Evolutionary conservation across 2,113 vertebrate genomes (phyloP).

Genomic region (Nycticryphes semicollaris): DNA sequence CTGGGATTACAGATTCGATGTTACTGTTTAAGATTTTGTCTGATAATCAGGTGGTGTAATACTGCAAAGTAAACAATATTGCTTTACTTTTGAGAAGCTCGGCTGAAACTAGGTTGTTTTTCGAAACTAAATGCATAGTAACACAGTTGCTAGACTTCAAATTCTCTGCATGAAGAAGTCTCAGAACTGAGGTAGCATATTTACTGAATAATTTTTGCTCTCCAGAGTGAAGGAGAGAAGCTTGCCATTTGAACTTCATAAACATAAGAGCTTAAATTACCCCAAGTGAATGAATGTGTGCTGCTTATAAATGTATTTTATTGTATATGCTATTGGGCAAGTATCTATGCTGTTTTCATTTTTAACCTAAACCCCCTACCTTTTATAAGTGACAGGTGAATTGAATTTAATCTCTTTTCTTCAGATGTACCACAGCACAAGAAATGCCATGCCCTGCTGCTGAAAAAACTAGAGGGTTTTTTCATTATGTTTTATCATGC

Average conservation of each 20-base stretch:
- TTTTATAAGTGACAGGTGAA: background rate
- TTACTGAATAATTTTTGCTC: background rate
- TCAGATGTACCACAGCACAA: background rate
- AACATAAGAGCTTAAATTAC: background rate
- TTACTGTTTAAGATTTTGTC: background rate
- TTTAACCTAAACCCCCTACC: background rate
- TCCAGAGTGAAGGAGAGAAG: background rate
- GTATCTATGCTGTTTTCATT: background rate
- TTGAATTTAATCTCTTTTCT: background rate
- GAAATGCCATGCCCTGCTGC: background rate
- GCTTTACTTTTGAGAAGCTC: slow-evolving; percentile 49
- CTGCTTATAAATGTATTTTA: background rate
- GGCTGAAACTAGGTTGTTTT: slow-evolving; percentile 22
- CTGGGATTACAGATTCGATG: slow-evolving; percentile 13
- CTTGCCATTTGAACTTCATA: slow-evolving; percentile 4
- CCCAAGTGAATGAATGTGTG: background rate
- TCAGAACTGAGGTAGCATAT: background rate
- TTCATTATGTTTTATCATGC: background rate
- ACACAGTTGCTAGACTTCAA: slow-evolving; percentile 2
- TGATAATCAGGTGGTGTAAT: slow-evolving; percentile 31
- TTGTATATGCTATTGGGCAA: background rate
- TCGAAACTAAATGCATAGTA: slow-evolving; percentile 28
- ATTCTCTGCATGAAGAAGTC: background rate
- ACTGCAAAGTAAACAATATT: slow-evolving; percentile 16
- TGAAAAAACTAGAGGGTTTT: background rate